Conservation (phyloP, 2,888 invertebrate genomes). For the Subacronicta megacephala region DNA sequence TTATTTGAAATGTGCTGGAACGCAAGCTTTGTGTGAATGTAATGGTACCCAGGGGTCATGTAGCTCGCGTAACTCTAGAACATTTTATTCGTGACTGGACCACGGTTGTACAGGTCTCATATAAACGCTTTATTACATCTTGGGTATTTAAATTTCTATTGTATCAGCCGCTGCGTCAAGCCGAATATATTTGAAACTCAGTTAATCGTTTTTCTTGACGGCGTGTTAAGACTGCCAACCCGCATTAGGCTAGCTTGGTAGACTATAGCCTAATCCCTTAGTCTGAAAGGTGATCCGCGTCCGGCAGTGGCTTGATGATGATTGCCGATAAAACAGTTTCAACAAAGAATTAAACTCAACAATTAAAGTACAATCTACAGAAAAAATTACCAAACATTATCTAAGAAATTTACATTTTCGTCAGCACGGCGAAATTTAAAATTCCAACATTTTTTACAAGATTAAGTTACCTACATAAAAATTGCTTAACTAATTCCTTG, state of each 20-base stretch:
- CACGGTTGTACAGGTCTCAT: constrained; percentile 50
- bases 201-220: too few relatives aligned
- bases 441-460: constrained; percentile 30
- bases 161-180: neutral
- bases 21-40: constrained; percentile 72
- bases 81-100: constrained; percentile 70
- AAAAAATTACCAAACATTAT: neutral
- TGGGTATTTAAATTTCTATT: constrained; percentile 34
- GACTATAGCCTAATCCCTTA: too few relatives aligned
- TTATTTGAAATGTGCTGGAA: constrained; percentile 78
- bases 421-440: constrained; percentile 9
- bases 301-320: too few relatives aligned
- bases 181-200: too few relatives aligned
- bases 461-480: constrained; percentile 49
- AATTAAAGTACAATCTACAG: neutral
- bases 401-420: constrained; percentile 9
- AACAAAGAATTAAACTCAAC: too few relatives aligned
- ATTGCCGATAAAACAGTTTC: too few relatives aligned
- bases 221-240: too few relatives aligned
- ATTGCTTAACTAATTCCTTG: constrained; percentile 28
- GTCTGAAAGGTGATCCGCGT: too few relatives aligned
- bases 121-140: constrained; percentile 43
- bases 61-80: constrained; percentile 65
- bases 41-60: constrained; percentile 76
- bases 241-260: too few relatives aligned